phyloP scores from a whole-genome alignment of 2,888 invertebrate species.

The Clunio marinus region DNA sequence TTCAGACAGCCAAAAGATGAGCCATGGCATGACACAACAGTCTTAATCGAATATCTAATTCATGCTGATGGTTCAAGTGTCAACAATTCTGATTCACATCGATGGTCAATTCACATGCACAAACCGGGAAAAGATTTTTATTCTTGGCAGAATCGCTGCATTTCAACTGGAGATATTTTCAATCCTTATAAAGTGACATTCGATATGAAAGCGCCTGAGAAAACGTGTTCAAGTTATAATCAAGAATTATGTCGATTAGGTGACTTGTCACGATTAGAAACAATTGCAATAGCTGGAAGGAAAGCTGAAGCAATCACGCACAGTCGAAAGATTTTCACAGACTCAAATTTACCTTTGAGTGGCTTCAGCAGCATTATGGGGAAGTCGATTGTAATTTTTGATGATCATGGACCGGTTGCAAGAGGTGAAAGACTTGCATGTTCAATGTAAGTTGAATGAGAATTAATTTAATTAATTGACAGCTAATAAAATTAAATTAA shows the following conservation, averaged over 20 bases:
- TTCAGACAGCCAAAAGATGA: constrained; percentile 75
- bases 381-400: constrained; percentile 80
- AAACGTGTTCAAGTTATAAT: constrained; percentile 57
- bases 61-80: constrained; percentile 80
- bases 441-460: constrained; percentile 62
- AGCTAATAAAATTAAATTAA: too few relatives aligned
- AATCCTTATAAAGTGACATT: constrained; percentile 72
- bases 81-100: constrained; percentile 68
- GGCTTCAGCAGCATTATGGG: constrained; percentile 72
- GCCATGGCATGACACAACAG: constrained; percentile 78
- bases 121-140: constrained; percentile 83
- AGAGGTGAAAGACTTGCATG: constrained; percentile 86
- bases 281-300: constrained; percentile 69
- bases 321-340: constrained; percentile 74
- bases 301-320: constrained; percentile 60
- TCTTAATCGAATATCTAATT: constrained; percentile 77
- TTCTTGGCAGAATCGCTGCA: constrained; percentile 81
- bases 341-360: constrained; percentile 67
- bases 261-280: constrained; percentile 71
- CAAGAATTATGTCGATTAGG: constrained; percentile 68
- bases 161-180: constrained; percentile 70
- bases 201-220: constrained; percentile 57
- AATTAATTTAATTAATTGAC: too few relatives aligned
- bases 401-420: constrained; percentile 81
- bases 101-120: constrained; percentile 78